phyloP scores from a whole-genome alignment of 2,888 invertebrate genomes.

The Ophion slaviceki region DNA sequence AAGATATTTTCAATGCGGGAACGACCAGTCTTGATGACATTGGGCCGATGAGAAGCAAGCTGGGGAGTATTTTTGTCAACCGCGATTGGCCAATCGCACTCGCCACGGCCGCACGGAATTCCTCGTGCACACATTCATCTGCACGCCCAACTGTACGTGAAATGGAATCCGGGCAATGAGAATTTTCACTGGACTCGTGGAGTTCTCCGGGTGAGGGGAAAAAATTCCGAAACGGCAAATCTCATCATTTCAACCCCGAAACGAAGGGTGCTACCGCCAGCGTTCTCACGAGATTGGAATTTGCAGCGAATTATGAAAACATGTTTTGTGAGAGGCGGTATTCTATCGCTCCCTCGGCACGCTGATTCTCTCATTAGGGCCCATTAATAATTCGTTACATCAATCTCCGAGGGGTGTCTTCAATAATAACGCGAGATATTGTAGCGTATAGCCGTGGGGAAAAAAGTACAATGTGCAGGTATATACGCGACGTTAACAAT shows the following conservation, averaged over 20 bases:
- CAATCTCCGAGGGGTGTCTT: slow-evolving; percentile 43
- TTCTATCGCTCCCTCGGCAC: neutral
- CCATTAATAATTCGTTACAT: slow-evolving; percentile 64
- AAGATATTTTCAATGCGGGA: neutral
- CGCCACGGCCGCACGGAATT: neutral
- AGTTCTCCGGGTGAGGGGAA: neutral
- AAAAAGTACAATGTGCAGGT: slow-evolving; percentile 8
- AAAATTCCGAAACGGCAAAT: slow-evolving; percentile 55
- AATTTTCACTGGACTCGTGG: slow-evolving; percentile 15
- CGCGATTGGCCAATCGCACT: neutral
- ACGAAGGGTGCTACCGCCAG: slow-evolving; percentile 8
- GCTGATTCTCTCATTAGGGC: slow-evolving; percentile 57
- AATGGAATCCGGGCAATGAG: slow-evolving; percentile 25
- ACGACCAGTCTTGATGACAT: neutral
- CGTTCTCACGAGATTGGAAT: slow-evolving; percentile 18
- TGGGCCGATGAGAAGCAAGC: neutral
- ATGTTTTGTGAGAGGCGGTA: slow-evolving; percentile 40
- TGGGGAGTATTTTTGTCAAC: neutral
- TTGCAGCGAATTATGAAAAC: slow-evolving; percentile 27
- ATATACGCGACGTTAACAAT: slow-evolving; percentile 16
- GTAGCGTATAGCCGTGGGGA: slow-evolving; percentile 3
- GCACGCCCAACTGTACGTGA: neutral
- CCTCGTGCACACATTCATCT: neutral
- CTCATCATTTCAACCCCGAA: slow-evolving; percentile 49
- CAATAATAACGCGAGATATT: slow-evolving; percentile 26